Base-by-base conservation (phyloP, 2,888 invertebrate species). In the Ormyrus rosae region DNA sequence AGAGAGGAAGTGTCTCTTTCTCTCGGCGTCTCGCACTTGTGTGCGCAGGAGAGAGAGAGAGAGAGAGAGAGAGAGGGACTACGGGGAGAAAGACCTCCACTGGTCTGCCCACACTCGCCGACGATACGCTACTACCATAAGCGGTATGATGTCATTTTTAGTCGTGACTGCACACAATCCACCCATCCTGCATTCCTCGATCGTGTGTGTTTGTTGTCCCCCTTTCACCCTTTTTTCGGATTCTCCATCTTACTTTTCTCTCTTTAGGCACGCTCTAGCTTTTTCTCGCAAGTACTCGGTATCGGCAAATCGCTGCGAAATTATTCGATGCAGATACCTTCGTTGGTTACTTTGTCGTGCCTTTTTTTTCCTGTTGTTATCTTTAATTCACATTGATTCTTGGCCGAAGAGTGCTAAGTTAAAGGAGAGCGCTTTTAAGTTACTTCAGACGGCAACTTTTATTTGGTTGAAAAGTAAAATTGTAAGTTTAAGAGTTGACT, bases 131-230 rank as follows among this genome's bases (percentile, higher is more conserved):
- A 85, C 86, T 74, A 81, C 81, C 84, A 87, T 86, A 86, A 85
- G 84, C 67, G 82, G 77, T 74, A 86, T 89, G 89, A 89, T 88
- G 88, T 89, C 88, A 89, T 84, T 88, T 83, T 80, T n/a, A 80
- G 83, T 85, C 86, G 86, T 84, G 87, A 87, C 85, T 86, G 85
- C 86, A 83, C 84, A 86, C 74, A 71, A 77, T 81, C 73, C 86
- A 87, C 85, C 86, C 88, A 87, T 88, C 86, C 86, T 86, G 86
- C 88, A 89, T 89, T 89, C 88, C 85, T 86, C 83, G 83, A 79
- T 74, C 79, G 75, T 75, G 79, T 77, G 58, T 72, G 73, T 83
- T 82, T 73, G 67, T 74, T 82, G 75, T 81, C 77, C 76, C 81
- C 75, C 78, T 75, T 71, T 81, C 81, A 63, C 81, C 78, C 80